Conservation (phyloP, 1,140 invertebrate species). For the Drosophila virilis region DNA sequence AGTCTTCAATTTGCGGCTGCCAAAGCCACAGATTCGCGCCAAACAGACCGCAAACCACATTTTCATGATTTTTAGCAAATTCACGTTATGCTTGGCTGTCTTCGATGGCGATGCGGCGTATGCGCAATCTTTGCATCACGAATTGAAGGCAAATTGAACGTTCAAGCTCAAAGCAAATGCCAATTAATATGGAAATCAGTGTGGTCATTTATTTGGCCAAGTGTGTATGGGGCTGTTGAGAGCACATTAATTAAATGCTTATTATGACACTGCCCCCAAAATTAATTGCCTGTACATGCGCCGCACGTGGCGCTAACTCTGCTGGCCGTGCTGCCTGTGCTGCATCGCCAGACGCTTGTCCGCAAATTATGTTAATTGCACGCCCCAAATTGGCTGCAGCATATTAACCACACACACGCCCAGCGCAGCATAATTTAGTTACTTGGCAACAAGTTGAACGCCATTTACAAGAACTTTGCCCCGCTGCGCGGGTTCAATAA, state of each 20-base stretch:
- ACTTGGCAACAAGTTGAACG: constrained; percentile 17
- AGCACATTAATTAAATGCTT: constrained; percentile 57
- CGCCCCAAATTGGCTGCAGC: constrained; percentile 22
- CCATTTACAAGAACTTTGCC: constrained; percentile 3
- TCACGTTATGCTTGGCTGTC: neutral
- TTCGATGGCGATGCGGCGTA: constrained; percentile 37
- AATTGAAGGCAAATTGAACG: constrained; percentile 16
- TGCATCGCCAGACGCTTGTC: neutral
- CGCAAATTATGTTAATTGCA: constrained; percentile 48
- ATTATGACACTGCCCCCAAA: constrained; percentile 48
- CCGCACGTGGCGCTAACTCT: constrained; percentile 21
- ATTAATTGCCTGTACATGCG: constrained; percentile 44
- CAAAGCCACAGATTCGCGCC: constrained; percentile 9
- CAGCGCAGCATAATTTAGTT: constrained; percentile 19
- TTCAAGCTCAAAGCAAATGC: constrained; percentile 47
- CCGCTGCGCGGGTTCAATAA: neutral
- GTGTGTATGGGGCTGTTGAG: neutral
- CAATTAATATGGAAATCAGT: constrained; percentile 78
- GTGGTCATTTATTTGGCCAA: constrained; percentile 48
- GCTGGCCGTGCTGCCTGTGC: too few species aligned
- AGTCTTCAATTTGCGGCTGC: constrained; percentile 47
- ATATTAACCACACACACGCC: constrained; percentile 22
- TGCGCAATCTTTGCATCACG: constrained; percentile 52
- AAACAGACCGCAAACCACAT: constrained; percentile 25
- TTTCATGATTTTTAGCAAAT: neutral